phyloP scores from a whole-genome alignment of 2,797 vertebrate genomes.

The Gadopsis bispinosus region DNA sequence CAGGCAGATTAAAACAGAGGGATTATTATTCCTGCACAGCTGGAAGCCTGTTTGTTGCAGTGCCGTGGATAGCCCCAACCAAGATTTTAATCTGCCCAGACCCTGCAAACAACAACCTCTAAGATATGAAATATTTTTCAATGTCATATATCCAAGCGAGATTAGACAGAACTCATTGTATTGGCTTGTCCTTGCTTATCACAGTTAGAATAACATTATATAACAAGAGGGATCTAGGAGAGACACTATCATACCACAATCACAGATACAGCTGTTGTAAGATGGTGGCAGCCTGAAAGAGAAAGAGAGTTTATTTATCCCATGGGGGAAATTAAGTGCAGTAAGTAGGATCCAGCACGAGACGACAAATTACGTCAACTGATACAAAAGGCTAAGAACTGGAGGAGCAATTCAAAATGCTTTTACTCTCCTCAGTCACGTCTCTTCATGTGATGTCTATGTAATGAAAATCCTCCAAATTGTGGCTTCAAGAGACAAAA shows the following conservation, averaged over 20 bases:
- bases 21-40: slow-evolving; percentile 73
- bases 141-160: slow-evolving; percentile 36
- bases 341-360: not conserved
- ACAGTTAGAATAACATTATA: slow-evolving; percentile 47
- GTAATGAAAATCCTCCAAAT: too few relatives aligned
- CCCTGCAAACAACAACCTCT: slow-evolving; percentile 19
- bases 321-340: not conserved
- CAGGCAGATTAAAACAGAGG: slow-evolving; percentile 68
- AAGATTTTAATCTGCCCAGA: slow-evolving; percentile 67
- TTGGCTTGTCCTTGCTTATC: not conserved
- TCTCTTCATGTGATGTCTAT: too few relatives aligned
- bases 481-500: too few relatives aligned
- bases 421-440: too few relatives aligned
- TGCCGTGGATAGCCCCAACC: slow-evolving; percentile 37
- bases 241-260: not conserved
- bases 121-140: slow-evolving; percentile 65
- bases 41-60: slow-evolving; percentile 58
- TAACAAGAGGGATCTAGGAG: slow-evolving; percentile 50
- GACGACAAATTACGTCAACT: not conserved
- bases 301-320: not conserved
- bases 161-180: slow-evolving; percentile 58
- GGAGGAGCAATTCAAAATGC: not conserved
- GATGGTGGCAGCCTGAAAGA: not conserved
- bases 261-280: not conserved
- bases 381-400: not conserved